Evolutionary conservation across 1,140 invertebrate genomes (phyloP), one percentile per base, ranked within the genome.

Genomic region (Mizuhopecten yessoensis): DNA sequence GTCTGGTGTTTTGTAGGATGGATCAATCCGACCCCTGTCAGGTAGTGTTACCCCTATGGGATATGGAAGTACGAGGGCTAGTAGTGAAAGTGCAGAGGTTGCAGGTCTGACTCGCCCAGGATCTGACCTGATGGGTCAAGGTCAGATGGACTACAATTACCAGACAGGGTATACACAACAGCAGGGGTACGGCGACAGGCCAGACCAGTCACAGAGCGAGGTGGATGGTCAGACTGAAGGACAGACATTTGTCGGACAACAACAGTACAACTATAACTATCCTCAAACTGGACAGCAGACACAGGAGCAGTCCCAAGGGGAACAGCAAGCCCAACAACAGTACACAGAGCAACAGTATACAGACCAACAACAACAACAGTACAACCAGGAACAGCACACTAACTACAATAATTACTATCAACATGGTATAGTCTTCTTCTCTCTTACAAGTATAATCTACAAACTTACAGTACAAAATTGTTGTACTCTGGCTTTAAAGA

Each of bases 51-150:
- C 96, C 1, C 96, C 95, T 15, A 91, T 92, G n/a, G 94, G 91
- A 23, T 90, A 90, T 11, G 94, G 94, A 10, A 95, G 94, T 34
- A 88, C 90, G 20, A 93, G 94, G 20, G 94, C 94, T 33, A 96
- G 94, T 92, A 96, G 95, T 90, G 96, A 96, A 87, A 94, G 94
- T 90, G 96, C 95, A 34, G 96, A 96, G 87, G 91, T 96, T 9
- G 94, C 93, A 33, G 89, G 89, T 23, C 34, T 90, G 39, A 90
- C 89, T 33, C 86, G 87, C 7, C 45, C 87, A 34, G 86, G 29
- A 29, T 39, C 34, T 13, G 87, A 87, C n/a, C 39, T 87, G 33
- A 34, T 87, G 15, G 20, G 34, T 34, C 89, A 90, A 86, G 75
- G 89, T 36, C 89, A 90, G n/a, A 87, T 87, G 86, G 86, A 90